Conservation (phyloP, 2,113 vertebrate genomes). For the Carassius carassius region DNA sequence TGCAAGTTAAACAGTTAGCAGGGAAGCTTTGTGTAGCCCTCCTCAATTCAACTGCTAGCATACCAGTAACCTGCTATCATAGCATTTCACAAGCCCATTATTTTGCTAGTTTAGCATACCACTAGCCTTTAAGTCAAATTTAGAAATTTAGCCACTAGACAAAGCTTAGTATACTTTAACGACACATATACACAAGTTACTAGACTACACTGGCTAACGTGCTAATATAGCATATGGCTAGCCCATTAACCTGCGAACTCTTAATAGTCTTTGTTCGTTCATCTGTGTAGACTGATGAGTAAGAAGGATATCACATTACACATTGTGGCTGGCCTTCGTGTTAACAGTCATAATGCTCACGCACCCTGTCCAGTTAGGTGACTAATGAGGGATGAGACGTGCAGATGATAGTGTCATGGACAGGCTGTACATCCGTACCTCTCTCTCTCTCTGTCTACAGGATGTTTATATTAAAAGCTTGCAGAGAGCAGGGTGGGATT, state of each 20-base stretch:
- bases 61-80: too few species aligned
- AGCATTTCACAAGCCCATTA: too few species aligned
- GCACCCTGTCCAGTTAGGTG: conserved; percentile 15
- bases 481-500: conserved; percentile 24
- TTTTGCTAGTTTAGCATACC: too few species aligned
- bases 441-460: background rate
- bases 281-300: background rate
- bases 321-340: conserved; percentile 39
- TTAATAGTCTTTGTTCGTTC: background rate
- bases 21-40: too few species aligned
- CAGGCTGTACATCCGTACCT: background rate
- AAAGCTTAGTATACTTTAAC: too few species aligned
- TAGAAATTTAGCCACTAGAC: too few species aligned
- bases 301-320: conserved; percentile 32
- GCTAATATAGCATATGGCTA: background rate
- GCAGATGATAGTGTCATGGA: conserved; percentile 41
- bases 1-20: too few species aligned
- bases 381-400: conserved; percentile 47
- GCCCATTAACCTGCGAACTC: background rate
- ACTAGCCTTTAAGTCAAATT: too few species aligned
- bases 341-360: conserved; percentile 11
- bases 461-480: conserved; percentile 43
- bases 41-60: too few species aligned
- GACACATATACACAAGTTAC: too few species aligned
- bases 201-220: background rate